These are phyloP conservation scores for Pomacea canaliculata DNA, from an alignment of 2,888 invertebrate genomes.

Conservation along the genomic window DNA sequence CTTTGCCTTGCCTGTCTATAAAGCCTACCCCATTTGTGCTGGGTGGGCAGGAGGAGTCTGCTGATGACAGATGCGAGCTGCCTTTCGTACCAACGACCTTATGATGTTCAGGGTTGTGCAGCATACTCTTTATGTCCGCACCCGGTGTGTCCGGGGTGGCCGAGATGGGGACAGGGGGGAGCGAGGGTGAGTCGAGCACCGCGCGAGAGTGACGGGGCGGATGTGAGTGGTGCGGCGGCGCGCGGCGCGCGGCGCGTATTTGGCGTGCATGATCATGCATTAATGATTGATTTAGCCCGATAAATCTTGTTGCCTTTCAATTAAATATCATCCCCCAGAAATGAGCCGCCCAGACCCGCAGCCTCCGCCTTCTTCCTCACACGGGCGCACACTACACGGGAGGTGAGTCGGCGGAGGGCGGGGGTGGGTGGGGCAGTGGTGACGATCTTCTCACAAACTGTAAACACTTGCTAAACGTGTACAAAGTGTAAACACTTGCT, in stretches of 20 bases:
- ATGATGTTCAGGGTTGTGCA: too few species aligned
- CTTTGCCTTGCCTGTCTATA: too few species aligned
- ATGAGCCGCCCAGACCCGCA: constrained; percentile 26
- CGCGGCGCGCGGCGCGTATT: constrained; percentile 20
- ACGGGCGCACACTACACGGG: neutral
- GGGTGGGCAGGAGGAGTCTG: too few species aligned
- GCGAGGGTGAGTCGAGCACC: too few species aligned
- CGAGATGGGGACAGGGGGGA: too few species aligned
- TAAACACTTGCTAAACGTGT: neutral
- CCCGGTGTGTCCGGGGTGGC: too few species aligned
- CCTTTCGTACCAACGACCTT: too few species aligned
- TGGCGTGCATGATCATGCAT: constrained; percentile 34
- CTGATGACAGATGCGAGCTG: too few species aligned
- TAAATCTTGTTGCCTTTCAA: constrained; percentile 37
- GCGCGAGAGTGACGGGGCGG: neutral
- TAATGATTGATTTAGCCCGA: constrained; percentile 36
- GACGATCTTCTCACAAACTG: neutral
- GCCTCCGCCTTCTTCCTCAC: neutral
- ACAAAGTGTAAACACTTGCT: neutral
- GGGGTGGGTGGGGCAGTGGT: neutral
- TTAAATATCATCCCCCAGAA: constrained; percentile 34
- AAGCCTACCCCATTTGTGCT: too few species aligned
- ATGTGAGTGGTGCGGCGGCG: constrained; percentile 6
- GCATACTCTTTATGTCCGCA: too few species aligned
- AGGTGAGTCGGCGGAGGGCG: neutral